Evolutionary conservation across 1,140 invertebrate species (phyloP).

Genomic region (Nautilus pompilius): DNA sequence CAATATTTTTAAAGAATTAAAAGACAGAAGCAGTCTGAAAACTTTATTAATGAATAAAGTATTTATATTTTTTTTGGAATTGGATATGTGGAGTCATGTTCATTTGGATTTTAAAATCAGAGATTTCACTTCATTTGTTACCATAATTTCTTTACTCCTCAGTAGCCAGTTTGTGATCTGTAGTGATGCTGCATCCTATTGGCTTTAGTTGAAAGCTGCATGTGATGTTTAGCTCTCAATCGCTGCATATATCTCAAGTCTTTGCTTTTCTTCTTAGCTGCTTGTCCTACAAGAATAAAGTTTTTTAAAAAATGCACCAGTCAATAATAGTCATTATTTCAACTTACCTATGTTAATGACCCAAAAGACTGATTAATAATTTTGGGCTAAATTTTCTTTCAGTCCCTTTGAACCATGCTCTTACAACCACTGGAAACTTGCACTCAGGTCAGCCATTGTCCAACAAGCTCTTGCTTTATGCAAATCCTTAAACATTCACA

Average conservation of each 20-base stretch:
- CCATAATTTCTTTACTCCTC: no score
- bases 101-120: no score
- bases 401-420: neutral
- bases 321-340: conserved; percentile 52
- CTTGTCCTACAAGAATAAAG: conserved; percentile 55
- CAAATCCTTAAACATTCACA: no score
- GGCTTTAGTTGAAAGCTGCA: conserved; percentile 73
- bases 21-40: no score
- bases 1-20: no score
- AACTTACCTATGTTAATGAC: conserved; percentile 58
- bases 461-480: no score
- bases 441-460: neutral
- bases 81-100: no score
- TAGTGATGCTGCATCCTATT: conserved; percentile 71
- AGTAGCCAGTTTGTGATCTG: conserved; percentile 24
- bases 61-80: no score
- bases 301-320: conserved; percentile 14
- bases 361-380: neutral
- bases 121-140: no score
- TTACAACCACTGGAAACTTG: conserved; percentile 7
- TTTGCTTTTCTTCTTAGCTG: conserved; percentile 64
- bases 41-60: no score
- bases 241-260: conserved; percentile 82
- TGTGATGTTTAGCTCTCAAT: conserved; percentile 72
- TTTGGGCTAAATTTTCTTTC: neutral